A percentile compares a stretch with the other conserved stretches of the same genome.
phyloP scores from a whole-genome alignment of 92 coral and sea anemone species.

The Isaurus tuberculatus region DNA sequence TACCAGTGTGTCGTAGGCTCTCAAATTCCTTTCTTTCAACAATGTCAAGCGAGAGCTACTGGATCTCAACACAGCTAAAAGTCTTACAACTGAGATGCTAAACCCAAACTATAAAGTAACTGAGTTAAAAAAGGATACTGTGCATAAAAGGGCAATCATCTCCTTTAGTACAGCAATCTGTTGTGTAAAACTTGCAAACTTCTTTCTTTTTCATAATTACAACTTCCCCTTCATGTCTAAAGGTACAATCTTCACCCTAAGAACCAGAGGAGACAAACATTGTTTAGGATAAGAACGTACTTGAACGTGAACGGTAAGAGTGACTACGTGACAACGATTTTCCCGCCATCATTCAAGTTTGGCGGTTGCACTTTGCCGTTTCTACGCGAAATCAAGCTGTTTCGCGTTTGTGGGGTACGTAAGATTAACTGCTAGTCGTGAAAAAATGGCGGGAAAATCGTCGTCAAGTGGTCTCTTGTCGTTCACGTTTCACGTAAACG shows the following conservation, averaged over 20 bases:
- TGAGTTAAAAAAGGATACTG: constrained; percentile 64
- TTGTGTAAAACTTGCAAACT: constrained; percentile 76
- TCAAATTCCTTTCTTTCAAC: too few species aligned
- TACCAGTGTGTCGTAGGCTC: too few species aligned
- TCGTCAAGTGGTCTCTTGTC: too few species aligned
- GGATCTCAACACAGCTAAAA: not conserved
- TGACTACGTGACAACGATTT: too few species aligned
- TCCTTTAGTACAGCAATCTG: constrained; percentile 64
- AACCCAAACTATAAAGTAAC: not conserved
- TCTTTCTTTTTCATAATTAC: constrained; percentile 55
- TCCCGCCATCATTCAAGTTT: not conserved
- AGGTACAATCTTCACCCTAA: constrained; percentile 82
- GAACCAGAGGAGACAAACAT: not conserved
- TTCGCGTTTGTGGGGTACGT: too few species aligned
- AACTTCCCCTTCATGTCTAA: constrained; percentile 83
- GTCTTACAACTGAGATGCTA: not conserved
- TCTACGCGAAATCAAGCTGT: too few species aligned
- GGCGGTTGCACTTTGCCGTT: too few species aligned
- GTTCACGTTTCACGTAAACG: too few species aligned
- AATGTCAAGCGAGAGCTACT: not conserved
- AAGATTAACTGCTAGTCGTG: too few species aligned
- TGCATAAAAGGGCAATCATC: constrained; percentile 77
- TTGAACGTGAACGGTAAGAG: too few species aligned
- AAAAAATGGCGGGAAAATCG: too few species aligned
- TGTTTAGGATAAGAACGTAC: not conserved